Conservation (phyloP, 35 echinoderm and acorn worm species). For the Hemicentrotus pulcherrimus region DNA sequence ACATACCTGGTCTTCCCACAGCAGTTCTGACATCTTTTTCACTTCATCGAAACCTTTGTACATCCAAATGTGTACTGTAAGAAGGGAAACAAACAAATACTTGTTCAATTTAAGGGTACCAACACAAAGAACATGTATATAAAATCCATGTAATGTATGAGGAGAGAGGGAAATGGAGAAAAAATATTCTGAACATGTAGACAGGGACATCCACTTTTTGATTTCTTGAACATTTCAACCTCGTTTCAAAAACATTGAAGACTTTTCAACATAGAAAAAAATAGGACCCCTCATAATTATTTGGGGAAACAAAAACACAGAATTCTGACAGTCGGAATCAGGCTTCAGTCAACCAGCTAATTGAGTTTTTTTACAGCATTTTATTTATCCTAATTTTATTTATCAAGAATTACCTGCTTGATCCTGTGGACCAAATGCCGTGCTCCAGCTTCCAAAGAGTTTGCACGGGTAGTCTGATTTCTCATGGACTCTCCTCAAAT, state of each 20-base stretch:
- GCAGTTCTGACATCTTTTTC: constrained; percentile 89
- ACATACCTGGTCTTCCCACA: constrained; percentile 94
- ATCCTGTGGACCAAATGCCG: constrained; percentile 96
- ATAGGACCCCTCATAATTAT: neutral
- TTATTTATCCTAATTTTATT: too few species aligned
- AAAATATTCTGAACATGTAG: too few species aligned
- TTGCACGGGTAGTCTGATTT: constrained; percentile 78
- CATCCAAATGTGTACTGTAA: constrained; percentile 90
- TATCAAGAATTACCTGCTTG: constrained; percentile 76
- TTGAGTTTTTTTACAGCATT: too few species aligned
- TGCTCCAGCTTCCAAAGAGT: constrained; percentile 98
- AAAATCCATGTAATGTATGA: too few species aligned
- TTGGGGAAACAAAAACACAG: neutral
- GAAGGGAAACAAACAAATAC: constrained; percentile 23
- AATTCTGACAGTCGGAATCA: neutral
- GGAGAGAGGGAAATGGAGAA: too few species aligned
- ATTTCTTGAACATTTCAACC: too few species aligned
- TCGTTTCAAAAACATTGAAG: too few species aligned
- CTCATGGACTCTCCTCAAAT: constrained; percentile 91
- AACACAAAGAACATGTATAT: too few species aligned
- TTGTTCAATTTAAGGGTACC: neutral
- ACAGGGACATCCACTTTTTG: too few species aligned
- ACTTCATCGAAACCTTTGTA: constrained; percentile 89
- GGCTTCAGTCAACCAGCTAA: too few species aligned
- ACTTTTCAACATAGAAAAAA: too few species aligned